Evolutionary conservation across 2,888 invertebrate species (phyloP), one percentile per base, ranked within the genome.

Genomic region (Palloptera scutellata): DNA sequence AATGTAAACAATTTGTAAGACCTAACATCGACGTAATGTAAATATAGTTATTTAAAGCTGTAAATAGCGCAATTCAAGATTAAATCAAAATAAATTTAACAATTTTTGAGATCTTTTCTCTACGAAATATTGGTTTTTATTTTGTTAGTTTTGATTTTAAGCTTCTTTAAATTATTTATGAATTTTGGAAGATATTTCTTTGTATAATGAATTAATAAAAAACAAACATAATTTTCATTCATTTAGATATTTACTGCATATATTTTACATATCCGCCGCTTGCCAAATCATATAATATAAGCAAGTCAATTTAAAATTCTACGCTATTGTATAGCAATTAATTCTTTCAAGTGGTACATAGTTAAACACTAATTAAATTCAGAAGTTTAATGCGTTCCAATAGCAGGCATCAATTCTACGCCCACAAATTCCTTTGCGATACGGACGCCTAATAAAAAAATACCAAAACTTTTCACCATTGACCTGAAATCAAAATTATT

Each of bases 371-470:
- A 30, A 30, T 30, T 30, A 30, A 30, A 30, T 30, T 30, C 6
- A 30, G 30, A 30, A 6, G 1, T 15, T 43, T 51, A 67, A 42
- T 62, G 74, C 51, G 77, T n/a, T 60, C 78, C 71, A 63, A 84
- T 75, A 19, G 90, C 86, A 12, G 90, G 89, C 89, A 92, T 90
- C 67, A 93, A 81, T 80, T 92, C 92, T 65, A 93, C 86, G 67
- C 93, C 93, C 59, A 89, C 86, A 77, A 91, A 92, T 82, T 94
- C 92, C 79, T 92, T 89, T 2, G 94, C 94, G 76, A 94, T 89
- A 72, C 90, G 89, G 8, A 95, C 88, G 62, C 94, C 94, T 67
- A 93, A 83, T 72, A 90, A 87, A 82, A 94, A 94, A 76, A 94
- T 86, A n/a, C 90, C 90, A 67, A 92, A 86, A 82, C 93, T 93